A percentile compares a stretch with the other conserved stretches of the same genome.
Conservation (phyloP, 2,797 vertebrate species). For the Champsocephalus esox region DNA sequence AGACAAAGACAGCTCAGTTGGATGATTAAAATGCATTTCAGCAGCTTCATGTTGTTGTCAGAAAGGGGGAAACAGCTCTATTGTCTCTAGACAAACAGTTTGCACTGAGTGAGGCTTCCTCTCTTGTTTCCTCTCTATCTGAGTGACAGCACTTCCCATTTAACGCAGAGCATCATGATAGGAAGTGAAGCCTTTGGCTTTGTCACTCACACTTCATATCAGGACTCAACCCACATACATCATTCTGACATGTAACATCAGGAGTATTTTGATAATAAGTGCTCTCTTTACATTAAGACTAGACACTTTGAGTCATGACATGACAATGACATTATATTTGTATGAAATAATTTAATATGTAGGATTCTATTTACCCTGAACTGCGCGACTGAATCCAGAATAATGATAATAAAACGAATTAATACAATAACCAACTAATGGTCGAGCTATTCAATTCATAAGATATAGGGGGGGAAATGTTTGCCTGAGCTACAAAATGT, state of each 20-base stretch:
- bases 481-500: not conserved
- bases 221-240: not conserved
- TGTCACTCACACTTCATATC: not conserved
- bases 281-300: not conserved
- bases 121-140: not conserved
- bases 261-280: not conserved
- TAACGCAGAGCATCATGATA: not conserved
- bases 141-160: conserved; percentile 27
- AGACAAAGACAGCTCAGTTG: conserved; percentile 49
- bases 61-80: not conserved
- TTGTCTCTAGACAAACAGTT: not conserved
- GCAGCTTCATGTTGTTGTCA: conserved; percentile 55
- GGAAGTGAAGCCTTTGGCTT: conserved; percentile 34
- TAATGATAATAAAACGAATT: no score
- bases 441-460: not conserved
- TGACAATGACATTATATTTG: no score
- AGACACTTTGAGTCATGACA: no score
- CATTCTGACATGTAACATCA: not conserved
- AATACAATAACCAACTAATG: no score
- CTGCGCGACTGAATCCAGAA: no score
- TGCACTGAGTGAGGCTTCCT: conserved; percentile 14
- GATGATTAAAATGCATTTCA: conserved; percentile 41
- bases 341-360: no score
- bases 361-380: no score
- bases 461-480: not conserved